Evolutionary conservation across 1,140 invertebrate species (phyloP), one percentile per base, ranked within the genome.

Genomic region (Pollicipes pollicipes): DNA sequence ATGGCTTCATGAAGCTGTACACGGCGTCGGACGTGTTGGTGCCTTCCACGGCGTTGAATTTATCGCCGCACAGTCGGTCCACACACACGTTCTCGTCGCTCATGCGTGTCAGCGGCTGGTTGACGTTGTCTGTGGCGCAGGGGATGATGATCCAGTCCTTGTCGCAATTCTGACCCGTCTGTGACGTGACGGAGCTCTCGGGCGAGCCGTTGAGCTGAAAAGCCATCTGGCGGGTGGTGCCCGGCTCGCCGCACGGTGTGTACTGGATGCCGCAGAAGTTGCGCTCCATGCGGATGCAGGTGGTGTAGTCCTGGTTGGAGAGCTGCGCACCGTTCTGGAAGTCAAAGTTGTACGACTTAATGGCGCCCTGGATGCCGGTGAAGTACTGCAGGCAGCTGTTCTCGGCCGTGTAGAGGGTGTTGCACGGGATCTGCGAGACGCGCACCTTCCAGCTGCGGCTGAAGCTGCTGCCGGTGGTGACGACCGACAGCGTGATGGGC

Each of bases 261-360:
- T 92, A 93, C 73, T 90, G 90, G 67, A 94, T 89, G 1, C 90
- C 88, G 75, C 91, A 93, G 77, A 93, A 94, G 77, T 93, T 93
- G 72, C 88, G 84, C 77, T 93, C 91, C 73, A 87, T 88, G 32
- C 91, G 80, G 29, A 93, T 84, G 77, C 91, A 94, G 68, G 91
- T 87, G 70, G 89, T 89, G 78, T 93, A 94, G 76, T 93, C 89
- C 77, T 93, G 90, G 79, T 93, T 93, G 30, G 89, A 90, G 0
- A 94, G 81, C 76, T 93, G 90, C 27, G 89, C 80, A 0, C 90
- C 90, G 1, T 79, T 82, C 0, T 80, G 80, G 0, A 87, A 83
- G 72, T 92, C 88, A 76, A 88, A 93, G 79, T 94, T 94, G 78
- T 90, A 94, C 3, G 89, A 90, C 21, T 85, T 84, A 10, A 67